Evolutionary conservation across 2,797 vertebrate genomes (phyloP).

Genomic region (Acipenser oxyrinchus): DNA sequence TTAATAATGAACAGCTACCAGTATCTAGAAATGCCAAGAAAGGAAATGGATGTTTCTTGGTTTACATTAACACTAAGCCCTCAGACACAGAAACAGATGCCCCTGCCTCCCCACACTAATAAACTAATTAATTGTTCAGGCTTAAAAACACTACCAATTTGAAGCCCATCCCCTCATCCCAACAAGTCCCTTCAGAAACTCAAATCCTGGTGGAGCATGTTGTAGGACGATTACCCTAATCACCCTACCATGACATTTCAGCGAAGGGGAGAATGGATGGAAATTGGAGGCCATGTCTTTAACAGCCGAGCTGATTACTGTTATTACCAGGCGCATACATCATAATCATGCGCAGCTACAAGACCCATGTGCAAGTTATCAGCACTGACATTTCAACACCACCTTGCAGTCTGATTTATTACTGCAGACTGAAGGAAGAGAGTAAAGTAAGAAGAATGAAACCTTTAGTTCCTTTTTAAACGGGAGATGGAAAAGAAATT

Average conservation of each 20-base stretch:
- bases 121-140: slow-evolving; percentile 9
- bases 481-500: no score
- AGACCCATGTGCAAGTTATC: not conserved
- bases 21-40: no score
- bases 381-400: not conserved
- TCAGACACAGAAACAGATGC: no score
- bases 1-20: no score
- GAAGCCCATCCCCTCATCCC: not conserved
- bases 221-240: slow-evolving; percentile 14
- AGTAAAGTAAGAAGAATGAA: no score
- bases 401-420: not conserved
- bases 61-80: no score
- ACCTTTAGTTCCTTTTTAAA: no score
- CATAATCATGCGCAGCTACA: not conserved
- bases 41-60: no score
- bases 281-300: not conserved
- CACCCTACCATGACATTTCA: slow-evolving; percentile 11
- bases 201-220: slow-evolving; percentile 2
- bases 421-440: not conserved
- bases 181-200: slow-evolving; percentile 3
- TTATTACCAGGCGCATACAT: slow-evolving; percentile 3
- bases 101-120: not conserved
- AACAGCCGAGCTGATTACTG: not conserved
- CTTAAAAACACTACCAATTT: slow-evolving; percentile 8
- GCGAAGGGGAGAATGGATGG: not conserved